These are phyloP conservation scores for Eulemur rufifrons DNA, from an alignment of 2,113 vertebrate genomes.

Conservation along the genomic window DNA sequence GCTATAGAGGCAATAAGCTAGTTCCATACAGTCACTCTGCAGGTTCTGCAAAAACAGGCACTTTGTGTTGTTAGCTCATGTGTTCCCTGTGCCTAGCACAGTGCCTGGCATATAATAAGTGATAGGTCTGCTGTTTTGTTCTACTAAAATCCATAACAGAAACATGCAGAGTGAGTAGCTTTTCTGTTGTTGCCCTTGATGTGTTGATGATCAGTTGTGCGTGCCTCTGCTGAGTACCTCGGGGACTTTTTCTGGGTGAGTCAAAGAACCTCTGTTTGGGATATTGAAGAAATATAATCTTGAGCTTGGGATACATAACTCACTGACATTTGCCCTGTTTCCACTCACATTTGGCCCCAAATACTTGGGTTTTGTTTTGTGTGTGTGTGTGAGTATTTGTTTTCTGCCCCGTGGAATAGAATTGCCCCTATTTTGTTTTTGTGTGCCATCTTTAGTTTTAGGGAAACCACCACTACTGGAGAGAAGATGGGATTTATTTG, in stretches of 20 bases:
- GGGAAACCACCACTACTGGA: not conserved
- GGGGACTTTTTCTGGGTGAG: not conserved
- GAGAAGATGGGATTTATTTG: not conserved
- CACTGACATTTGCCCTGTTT: not conserved
- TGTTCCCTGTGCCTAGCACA: not conserved
- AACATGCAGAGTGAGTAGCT: not conserved
- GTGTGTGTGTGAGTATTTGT: not conserved
- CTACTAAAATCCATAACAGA: not conserved
- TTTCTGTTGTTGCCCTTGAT: not conserved
- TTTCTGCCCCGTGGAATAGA: not conserved
- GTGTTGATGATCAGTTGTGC: not conserved
- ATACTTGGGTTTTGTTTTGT: not conserved
- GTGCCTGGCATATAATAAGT: not conserved
- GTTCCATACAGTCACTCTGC: not conserved
- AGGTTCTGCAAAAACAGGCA: not conserved
- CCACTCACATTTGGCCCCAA: not conserved
- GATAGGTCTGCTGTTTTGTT: not conserved
- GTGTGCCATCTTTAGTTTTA: not conserved
- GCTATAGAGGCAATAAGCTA: not conserved
- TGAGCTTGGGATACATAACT: not conserved
- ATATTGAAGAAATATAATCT: not conserved
- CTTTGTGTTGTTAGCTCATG: not conserved
- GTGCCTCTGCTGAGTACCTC: not conserved
- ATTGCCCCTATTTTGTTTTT: not conserved
- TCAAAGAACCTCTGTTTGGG: not conserved